Percentiles rank a stretch among this genome's conserved stretches.
Evolutionary conservation across 2,113 vertebrate genomes (phyloP).

Genomic region (Platycercus adscitus): DNA sequence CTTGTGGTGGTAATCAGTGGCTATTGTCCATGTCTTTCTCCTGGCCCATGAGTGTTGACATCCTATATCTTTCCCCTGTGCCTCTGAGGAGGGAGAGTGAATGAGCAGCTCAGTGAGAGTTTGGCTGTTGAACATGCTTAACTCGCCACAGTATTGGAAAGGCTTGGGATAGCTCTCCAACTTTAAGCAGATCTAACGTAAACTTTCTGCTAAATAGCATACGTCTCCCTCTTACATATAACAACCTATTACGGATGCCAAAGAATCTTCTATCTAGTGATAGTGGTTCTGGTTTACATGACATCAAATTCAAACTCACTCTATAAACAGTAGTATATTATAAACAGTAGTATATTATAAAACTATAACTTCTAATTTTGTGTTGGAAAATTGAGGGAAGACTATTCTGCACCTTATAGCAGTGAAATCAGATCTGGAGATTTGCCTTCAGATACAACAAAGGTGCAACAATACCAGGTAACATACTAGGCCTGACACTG

Average conservation of each 20-base stretch:
- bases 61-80: not conserved
- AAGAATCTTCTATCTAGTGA: not conserved
- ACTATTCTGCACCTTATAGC: not conserved
- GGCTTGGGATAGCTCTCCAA: not conserved
- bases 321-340: not conserved
- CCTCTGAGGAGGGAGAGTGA: not conserved
- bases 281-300: not conserved
- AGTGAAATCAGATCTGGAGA: not conserved
- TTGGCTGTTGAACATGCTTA: not conserved
- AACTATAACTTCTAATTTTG: not conserved
- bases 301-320: not conserved
- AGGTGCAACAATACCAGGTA: not conserved
- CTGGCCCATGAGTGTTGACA: not conserved
- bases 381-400: not conserved
- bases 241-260: not conserved
- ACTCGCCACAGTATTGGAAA: not conserved
- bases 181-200: not conserved
- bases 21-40: not conserved
- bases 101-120: not conserved
- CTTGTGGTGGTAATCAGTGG: not conserved
- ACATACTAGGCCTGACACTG: rapidly evolving
- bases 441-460: not conserved
- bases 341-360: not conserved
- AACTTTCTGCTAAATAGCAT: not conserved
- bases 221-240: not conserved